These are phyloP conservation scores for Aurelia coerulea DNA, from an alignment of 30 jellyfish, hydroid and myxozoan species.

Conservation along the genomic window DNA sequence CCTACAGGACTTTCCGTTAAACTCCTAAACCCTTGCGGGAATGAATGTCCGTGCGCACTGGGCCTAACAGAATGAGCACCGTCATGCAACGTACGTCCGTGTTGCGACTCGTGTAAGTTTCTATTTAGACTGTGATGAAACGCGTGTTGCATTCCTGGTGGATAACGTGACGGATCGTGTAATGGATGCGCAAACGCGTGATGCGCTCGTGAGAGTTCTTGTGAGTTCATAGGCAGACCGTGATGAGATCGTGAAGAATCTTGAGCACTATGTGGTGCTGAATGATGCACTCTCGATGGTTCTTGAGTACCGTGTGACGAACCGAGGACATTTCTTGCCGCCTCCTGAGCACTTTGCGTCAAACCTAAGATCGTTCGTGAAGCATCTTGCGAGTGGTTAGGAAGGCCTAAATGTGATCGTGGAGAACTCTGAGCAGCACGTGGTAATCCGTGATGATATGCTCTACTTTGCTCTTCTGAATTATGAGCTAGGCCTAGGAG, in stretches of 20 bases:
- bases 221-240: slow-evolving; percentile 58
- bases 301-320: slow-evolving; percentile 36
- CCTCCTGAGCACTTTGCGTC: slow-evolving; percentile 72
- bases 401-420: slow-evolving; percentile 48
- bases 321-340: slow-evolving; percentile 65
- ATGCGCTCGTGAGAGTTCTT: slow-evolving; percentile 71
- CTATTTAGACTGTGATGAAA: slow-evolving; percentile 59
- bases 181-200: slow-evolving; percentile 65
- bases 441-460: slow-evolving; percentile 40
- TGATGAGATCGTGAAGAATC: slow-evolving; percentile 69
- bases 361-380: slow-evolving; percentile 64
- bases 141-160: slow-evolving; percentile 64
- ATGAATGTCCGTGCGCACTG: slow-evolving; percentile 59
- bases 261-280: slow-evolving; percentile 53
- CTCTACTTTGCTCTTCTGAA: slow-evolving; percentile 41
- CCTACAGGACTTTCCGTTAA: slow-evolving; percentile 70
- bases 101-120: slow-evolving; percentile 64
- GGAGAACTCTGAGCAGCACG: slow-evolving; percentile 64
- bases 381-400: slow-evolving; percentile 61
- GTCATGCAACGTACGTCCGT: slow-evolving; percentile 49
- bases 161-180: slow-evolving; percentile 71
- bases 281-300: slow-evolving; percentile 46
- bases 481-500: slow-evolving; percentile 39
- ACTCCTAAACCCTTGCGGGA: slow-evolving; percentile 60
- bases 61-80: slow-evolving; percentile 64